Base-by-base conservation (phyloP, 1,140 invertebrate genomes). In the Conus betulinus region DNA sequence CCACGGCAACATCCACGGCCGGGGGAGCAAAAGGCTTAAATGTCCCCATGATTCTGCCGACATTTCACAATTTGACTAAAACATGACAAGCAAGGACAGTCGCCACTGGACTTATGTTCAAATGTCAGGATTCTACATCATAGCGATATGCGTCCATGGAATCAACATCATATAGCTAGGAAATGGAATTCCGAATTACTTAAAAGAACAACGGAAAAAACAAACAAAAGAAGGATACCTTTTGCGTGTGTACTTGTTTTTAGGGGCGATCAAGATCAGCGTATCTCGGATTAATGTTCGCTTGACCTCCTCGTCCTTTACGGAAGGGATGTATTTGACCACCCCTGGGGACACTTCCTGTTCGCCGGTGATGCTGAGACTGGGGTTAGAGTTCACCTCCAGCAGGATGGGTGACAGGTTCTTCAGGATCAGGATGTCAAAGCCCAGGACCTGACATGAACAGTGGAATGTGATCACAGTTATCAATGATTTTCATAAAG, bases 301-400 rank as follows among this genome's bases (percentile, higher is more conserved):
- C 90, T 95, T 95, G 74, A 95, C 93, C 81, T 95, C 93, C 84
- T 94, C 93, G 90, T 95, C 95, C 83, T 94, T 94, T 17, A 91
- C 88, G 87, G 94, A 94, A 27, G 86, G 88, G 23, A 93, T 52
- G 88, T 92, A 91, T 82, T 94, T 91, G n/a, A 90, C 88, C 13
- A 94, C 90, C 10, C 94, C 94, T 5, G 93, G 91, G 0, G 90
- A 57, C 11, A 93, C 88, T 87, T 95, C 94, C 60, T 93, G 91
- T 86, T 95, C 95, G 84, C 93, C 94, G 60, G 95, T 95, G 17
- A 96, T 95, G 78, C 95, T 92, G 6, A 96, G 92, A 82, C 96
- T 96, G 10, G 96, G 96, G 87, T 95, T 95, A 27, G 95, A 92
- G 90, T 96, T 96, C 15, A 96, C 95, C 91, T 96, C 96, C 53